Conservation (phyloP, 2,888 invertebrate genomes). For the Harpalus rubripes region DNA sequence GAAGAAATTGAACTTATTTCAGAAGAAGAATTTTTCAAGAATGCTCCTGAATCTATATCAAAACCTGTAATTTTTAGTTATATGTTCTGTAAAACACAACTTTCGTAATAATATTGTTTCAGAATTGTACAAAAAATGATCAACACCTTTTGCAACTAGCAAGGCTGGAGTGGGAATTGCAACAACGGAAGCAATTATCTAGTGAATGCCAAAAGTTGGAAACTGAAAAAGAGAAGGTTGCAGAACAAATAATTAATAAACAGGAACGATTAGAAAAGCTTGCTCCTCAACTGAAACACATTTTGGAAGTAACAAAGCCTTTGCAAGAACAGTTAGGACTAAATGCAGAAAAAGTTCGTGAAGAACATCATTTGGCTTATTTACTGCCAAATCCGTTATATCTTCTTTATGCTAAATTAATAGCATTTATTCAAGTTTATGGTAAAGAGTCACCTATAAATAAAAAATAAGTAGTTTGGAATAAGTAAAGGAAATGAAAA, state of each 20-base stretch:
- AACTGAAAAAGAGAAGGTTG: conserved; percentile 87
- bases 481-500: too few relatives aligned
- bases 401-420: conserved; percentile 90
- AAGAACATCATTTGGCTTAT: conserved; percentile 87
- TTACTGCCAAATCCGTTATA: conserved; percentile 91
- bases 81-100: neutral
- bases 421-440: conserved; percentile 89
- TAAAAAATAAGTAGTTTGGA: too few relatives aligned
- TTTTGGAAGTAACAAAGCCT: conserved; percentile 90
- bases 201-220: conserved; percentile 87
- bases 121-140: conserved; percentile 85
- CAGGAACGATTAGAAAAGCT: conserved; percentile 89
- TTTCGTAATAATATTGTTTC: conserved; percentile 68
- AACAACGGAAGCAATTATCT: conserved; percentile 91
- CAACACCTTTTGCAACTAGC: conserved; percentile 91
- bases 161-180: conserved; percentile 94
- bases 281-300: conserved; percentile 86
- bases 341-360: conserved; percentile 87
- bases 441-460: conserved; percentile 75
- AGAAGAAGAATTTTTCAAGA: conserved; percentile 89
- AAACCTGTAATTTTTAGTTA: conserved; percentile 80
- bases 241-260: conserved; percentile 86
- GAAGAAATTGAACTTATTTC: conserved; percentile 94
- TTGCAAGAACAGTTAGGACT: conserved; percentile 93
- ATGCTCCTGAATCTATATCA: conserved; percentile 86